phyloP scores from a whole-genome alignment of 2,888 invertebrate genomes.

The Drosophila emarginata region DNA sequence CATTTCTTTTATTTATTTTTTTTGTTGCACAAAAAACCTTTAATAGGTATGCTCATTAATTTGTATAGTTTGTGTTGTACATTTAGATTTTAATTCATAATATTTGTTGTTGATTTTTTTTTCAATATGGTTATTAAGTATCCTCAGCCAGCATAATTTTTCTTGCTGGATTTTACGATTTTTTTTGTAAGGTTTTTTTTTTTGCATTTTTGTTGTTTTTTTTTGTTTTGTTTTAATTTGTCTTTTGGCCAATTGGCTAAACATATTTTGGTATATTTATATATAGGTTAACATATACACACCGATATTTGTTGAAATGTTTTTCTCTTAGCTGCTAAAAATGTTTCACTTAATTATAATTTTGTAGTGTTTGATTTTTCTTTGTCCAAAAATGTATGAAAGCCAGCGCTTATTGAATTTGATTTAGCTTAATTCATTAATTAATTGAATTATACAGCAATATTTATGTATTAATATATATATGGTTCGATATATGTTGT shows the following conservation, averaged over 20 bases:
- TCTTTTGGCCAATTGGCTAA: slow-evolving; percentile 68
- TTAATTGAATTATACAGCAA: slow-evolving; percentile 51
- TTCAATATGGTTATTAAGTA: slow-evolving; percentile 44
- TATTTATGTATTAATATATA: slow-evolving; percentile 30
- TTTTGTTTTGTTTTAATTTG: slow-evolving; percentile 42
- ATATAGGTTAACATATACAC: slow-evolving; percentile 52
- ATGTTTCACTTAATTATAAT: slow-evolving; percentile 39
- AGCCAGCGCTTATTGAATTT: slow-evolving; percentile 61
- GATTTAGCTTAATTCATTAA: slow-evolving; percentile 38
- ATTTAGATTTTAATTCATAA: slow-evolving; percentile 10
- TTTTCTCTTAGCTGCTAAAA: slow-evolving; percentile 37
- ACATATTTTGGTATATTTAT: slow-evolving; percentile 28
- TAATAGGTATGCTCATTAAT: slow-evolving; percentile 70
- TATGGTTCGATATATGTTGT: slow-evolving; percentile 23
- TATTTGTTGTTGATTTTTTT: slow-evolving; percentile 20
- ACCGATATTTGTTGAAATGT: slow-evolving; percentile 59
- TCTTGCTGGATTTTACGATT: slow-evolving; percentile 70
- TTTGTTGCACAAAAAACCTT: slow-evolving; percentile 75
- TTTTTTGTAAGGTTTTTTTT: slow-evolving; percentile 52
- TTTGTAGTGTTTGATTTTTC: slow-evolving; percentile 23
- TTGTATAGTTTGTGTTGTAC: slow-evolving; percentile 33
- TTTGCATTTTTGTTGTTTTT: slow-evolving; percentile 29
- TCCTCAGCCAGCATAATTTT: slow-evolving; percentile 79
- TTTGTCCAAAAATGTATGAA: slow-evolving; percentile 78
- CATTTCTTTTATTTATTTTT: slow-evolving; percentile 8